Evolutionary conservation across 2,113 vertebrate species (phyloP).

Genomic region (Leptocoma aspasia): DNA sequence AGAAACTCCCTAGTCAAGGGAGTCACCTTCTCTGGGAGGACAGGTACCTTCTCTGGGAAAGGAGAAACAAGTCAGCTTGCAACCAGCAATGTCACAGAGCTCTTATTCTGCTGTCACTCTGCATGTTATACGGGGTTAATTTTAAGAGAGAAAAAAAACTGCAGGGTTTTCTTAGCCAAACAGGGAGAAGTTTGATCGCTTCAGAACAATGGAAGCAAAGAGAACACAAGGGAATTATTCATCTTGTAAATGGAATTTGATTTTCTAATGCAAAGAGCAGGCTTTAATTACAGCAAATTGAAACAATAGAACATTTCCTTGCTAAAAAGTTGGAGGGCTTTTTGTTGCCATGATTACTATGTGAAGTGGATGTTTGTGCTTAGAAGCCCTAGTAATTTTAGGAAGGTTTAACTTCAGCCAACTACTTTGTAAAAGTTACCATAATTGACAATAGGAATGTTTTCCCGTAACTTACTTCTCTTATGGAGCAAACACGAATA

Average conservation of each 20-base stretch:
- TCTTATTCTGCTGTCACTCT: background rate
- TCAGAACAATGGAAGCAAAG: background rate
- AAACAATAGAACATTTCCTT: constrained; percentile 41
- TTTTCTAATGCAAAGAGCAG: constrained; percentile 41
- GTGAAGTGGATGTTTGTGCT: background rate
- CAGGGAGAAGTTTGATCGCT: background rate
- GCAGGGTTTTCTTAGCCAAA: background rate
- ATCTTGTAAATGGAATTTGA: background rate
- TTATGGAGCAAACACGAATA: background rate
- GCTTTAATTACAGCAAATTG: constrained; percentile 19
- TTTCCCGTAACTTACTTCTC: background rate
- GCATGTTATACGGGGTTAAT: background rate
- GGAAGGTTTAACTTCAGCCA: background rate
- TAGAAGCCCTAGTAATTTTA: background rate
- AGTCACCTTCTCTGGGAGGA: background rate
- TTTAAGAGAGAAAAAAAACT: background rate
- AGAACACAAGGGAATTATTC: background rate
- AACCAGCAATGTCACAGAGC: background rate
- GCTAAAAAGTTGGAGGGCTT: background rate
- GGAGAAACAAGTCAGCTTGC: background rate
- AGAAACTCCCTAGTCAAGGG: background rate
- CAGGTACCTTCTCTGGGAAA: background rate
- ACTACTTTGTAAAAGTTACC: background rate
- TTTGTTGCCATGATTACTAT: background rate
- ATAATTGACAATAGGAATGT: background rate